Evolutionary conservation across 1,140 invertebrate species (phyloP), one percentile per base, ranked within the genome.

Genomic region (Goniozus legneri): DNA sequence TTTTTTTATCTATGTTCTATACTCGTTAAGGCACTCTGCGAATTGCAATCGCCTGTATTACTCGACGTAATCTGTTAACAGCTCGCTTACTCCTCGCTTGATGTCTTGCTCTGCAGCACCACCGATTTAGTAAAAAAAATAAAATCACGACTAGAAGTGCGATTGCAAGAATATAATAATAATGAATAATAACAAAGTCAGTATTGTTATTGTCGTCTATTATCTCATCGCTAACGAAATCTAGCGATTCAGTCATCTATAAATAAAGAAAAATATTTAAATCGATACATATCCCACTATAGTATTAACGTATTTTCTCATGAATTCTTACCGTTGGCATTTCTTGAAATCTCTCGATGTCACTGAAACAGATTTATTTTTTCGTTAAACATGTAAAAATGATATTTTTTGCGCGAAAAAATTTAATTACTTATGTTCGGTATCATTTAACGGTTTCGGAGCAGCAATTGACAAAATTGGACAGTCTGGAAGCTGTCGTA

Each of bases 341-440:
- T 64, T 85, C 86, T 58, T 88, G 86, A 2, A 84, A 80, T 61
- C 87, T 86, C 62, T 87, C 88, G 37, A 88, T 75, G 67, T 86
- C 85, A 40, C 83, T 85, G 62, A 50, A 75, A 74, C 52, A 21
- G 4, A 40, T 47, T 21, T 15, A 22, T 33, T 30, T 20, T 33
- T 34, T 42, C 15, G 4, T 24, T 19, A 35, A 46, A 21, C 15
- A 18, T 45, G 20, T 13, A 42, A 36, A 27, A 27, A 27, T 27
- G 4, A 27, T 27, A 39, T n/a, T n/a, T n/a, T n/a, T n/a, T n/a
- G n/a, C n/a, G n/a, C n/a, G n/a, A n/a, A 30, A 49, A 50, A 53
- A 67, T 65, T 60, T 68, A 80, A 79, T 75, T 70, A 84, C 83
- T 75, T 73, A 42, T 86, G 84, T 21, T 84, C 83, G 45, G 86